These are phyloP conservation scores for Eupithecia subfuscata DNA, from an alignment of 2,888 invertebrate genomes.

Conservation along the genomic window DNA sequence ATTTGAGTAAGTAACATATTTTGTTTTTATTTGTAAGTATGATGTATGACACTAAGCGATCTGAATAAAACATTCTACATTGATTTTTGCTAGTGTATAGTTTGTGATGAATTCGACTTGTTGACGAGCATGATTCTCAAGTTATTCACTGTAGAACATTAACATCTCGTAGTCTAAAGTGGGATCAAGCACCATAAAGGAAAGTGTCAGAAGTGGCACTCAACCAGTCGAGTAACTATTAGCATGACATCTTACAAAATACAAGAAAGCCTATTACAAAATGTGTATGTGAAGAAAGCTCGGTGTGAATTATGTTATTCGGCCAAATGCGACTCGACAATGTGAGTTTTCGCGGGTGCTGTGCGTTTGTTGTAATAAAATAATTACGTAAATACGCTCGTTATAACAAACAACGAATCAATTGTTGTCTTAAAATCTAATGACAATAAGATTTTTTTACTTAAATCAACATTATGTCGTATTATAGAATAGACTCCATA, in stretches of 20 bases:
- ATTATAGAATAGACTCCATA: too few species aligned
- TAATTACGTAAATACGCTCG: too few species aligned
- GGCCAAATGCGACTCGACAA: not conserved
- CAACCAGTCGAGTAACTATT: not conserved
- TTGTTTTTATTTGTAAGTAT: too few species aligned
- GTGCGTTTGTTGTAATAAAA: not conserved
- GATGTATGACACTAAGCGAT: too few species aligned
- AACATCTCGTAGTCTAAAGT: not conserved
- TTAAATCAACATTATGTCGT: too few species aligned
- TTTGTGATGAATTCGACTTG: too few species aligned
- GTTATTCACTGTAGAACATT: not conserved
- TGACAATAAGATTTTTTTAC: too few species aligned
- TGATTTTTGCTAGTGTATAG: too few species aligned
- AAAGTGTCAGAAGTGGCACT: conserved; percentile 10
- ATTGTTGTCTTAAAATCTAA: too few species aligned
- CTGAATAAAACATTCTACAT: too few species aligned
- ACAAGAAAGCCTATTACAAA: conserved; percentile 10
- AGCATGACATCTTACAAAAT: conserved; percentile 7
- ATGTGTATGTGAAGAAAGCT: conserved; percentile 8
- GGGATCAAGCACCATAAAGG: conserved; percentile 17
- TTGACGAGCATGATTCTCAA: not conserved
- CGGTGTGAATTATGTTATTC: not conserved
- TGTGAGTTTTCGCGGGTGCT: not conserved
- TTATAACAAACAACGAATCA: too few species aligned
- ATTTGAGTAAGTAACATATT: too few species aligned